Base-by-base conservation (phyloP, 2,797 vertebrate genomes). In the Gadopsis bispinosus region DNA sequence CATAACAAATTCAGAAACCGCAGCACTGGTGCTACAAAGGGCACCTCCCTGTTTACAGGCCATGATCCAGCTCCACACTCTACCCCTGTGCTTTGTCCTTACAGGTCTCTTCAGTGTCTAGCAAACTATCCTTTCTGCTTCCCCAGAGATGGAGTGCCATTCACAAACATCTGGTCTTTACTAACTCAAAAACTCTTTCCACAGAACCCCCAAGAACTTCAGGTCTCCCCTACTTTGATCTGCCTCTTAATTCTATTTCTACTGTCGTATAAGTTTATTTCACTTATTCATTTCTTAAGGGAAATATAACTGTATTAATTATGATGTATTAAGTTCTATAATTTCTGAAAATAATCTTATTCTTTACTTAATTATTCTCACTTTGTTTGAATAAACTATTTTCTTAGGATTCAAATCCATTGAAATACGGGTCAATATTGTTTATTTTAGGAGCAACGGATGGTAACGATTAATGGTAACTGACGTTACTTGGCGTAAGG, bases 41-140 rank as follows among this genome's bases (percentile, higher is more conserved):
- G 70, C 76, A 39, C 69, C 67, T 69, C 73, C 66, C 68, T 71
- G 80, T 80, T 70, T 48, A 50, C 45, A 54, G 76, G 67, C 55
- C n/a, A 11, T 9, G 41, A 55, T 58, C 62, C 71, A 75, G 50
- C 43, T 65, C 74, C 20, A 14, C 63, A 20, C 37, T 77, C 33
- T 45, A 54, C 61, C 71, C 19, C 76, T 43, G 41, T 10, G 66
- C 47, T 73, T 48, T 51, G 51, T 51, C 62, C 56, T 31, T 2
- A 58, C 12, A 53, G 31, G 67, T 64, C 26, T 45, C 20, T 35
- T 68, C 61, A 56, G 22, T 39, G 13, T 77, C 60, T 66, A 59
- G 33, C 22, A 76, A 51, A 73, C 53, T 48, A 63, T 55, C 41
- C 48, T 37, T 26, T 55, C 29, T 54, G 13, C 20, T 68, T 75